phyloP scores from a whole-genome alignment of 2,113 vertebrate genomes.

The Lampris incognitus region DNA sequence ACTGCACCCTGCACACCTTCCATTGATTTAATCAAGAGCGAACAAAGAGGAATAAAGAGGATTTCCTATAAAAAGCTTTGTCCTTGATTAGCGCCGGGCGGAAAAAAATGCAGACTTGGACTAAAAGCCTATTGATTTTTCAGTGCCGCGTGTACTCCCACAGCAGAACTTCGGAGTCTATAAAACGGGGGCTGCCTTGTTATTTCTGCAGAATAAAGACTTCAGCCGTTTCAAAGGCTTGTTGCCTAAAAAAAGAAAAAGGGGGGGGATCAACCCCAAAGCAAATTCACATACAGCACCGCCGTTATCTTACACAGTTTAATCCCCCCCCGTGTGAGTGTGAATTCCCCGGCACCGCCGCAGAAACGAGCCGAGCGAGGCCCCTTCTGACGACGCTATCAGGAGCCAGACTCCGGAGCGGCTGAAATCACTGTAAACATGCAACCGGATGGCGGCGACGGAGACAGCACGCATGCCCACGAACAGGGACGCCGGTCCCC shows the following conservation, averaged over 20 bases:
- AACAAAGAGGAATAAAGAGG: slow-evolving; percentile 23
- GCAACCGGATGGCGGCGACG: too few species aligned
- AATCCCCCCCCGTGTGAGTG: slow-evolving; percentile 2
- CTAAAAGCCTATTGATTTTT: slow-evolving; percentile 64
- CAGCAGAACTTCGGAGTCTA: slow-evolving; percentile 19
- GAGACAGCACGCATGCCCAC: too few species aligned
- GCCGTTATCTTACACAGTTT: background rate
- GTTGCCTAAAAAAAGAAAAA: slow-evolving; percentile 19
- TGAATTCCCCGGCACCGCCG: slow-evolving; percentile 4
- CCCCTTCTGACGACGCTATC: slow-evolving; percentile 8
- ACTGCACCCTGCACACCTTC: slow-evolving; percentile 15
- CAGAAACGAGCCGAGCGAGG: background rate
- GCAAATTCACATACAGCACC: background rate
- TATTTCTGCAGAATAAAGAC: slow-evolving; percentile 16
- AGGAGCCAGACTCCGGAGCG: slow-evolving; percentile 22
- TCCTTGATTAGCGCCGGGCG: slow-evolving; percentile 32
- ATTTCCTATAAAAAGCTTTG: slow-evolving; percentile 27
- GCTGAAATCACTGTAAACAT: slow-evolving; percentile 22
- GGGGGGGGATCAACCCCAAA: background rate
- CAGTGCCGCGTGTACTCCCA: slow-evolving; percentile 13
- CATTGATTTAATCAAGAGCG: slow-evolving; percentile 26
- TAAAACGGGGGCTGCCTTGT: slow-evolving; percentile 15
- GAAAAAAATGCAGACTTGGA: slow-evolving; percentile 39
- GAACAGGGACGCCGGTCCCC: too few species aligned
- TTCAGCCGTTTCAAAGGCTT: slow-evolving; percentile 9